These are phyloP conservation scores for Aradus depressus DNA, from an alignment of 2,888 invertebrate genomes.

Conservation along the genomic window DNA sequence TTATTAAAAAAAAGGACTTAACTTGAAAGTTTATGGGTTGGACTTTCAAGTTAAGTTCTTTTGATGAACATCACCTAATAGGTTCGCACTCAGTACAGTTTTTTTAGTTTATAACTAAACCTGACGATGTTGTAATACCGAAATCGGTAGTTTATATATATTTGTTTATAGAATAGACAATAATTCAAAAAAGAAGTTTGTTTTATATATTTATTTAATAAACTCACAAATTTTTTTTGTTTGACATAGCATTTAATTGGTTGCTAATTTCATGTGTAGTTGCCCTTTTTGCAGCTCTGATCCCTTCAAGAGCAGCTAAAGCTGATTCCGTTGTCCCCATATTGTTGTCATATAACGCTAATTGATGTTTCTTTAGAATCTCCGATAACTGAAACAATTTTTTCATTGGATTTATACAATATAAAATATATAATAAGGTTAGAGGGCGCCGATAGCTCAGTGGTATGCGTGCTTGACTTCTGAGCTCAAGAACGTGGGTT, in stretches of 20 bases:
- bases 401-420: neutral
- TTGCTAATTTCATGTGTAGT: conserved; percentile 48
- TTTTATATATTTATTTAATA: conserved; percentile 1
- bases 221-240: conserved; percentile 21
- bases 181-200: no score
- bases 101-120: neutral
- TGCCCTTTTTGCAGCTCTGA: conserved; percentile 49
- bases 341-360: conserved; percentile 43
- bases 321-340: conserved; percentile 54
- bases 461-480: no score
- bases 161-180: no score
- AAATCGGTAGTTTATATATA: no score
- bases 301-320: conserved; percentile 49
- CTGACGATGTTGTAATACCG: no score
- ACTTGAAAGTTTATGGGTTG: no score
- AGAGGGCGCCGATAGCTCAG: neutral
- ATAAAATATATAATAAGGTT: neutral
- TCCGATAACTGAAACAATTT: conserved; percentile 14
- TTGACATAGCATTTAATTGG: conserved; percentile 33
- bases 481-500: no score
- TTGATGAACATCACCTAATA: no score
- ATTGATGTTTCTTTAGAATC: conserved; percentile 42
- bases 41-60: no score
- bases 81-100: no score
- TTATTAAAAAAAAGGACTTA: no score